These are phyloP conservation scores for Eupithecia subumbrata DNA, from an alignment of 2,888 invertebrate species.

Conservation along the genomic window DNA sequence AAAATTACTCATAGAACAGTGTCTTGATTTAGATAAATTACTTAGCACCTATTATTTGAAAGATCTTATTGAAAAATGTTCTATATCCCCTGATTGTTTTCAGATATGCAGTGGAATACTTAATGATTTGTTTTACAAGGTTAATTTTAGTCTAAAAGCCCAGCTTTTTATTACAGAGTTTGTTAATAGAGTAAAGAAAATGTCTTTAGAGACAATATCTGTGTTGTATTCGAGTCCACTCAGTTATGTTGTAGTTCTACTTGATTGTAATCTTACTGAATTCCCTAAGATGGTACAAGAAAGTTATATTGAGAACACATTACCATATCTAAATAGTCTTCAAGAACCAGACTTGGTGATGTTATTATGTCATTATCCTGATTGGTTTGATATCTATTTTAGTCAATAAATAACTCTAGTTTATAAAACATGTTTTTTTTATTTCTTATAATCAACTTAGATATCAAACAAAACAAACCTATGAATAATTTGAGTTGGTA, in stretches of 20 bases:
- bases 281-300: constrained; percentile 48
- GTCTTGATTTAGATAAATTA: constrained; percentile 46
- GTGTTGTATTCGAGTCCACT: constrained; percentile 63
- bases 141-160: constrained; percentile 59
- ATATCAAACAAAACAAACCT: neutral
- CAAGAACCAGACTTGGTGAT: constrained; percentile 65
- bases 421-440: constrained; percentile 17
- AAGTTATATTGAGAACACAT: constrained; percentile 52
- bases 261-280: constrained; percentile 61
- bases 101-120: constrained; percentile 67
- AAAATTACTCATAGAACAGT: constrained; percentile 48
- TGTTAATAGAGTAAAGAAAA: constrained; percentile 55
- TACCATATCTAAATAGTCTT: constrained; percentile 55
- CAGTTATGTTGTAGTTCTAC: constrained; percentile 56
- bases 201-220: constrained; percentile 47
- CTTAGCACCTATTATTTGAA: constrained; percentile 48
- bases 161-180: constrained; percentile 59
- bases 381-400: constrained; percentile 72
- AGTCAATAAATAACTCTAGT: constrained; percentile 22
- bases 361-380: constrained; percentile 71
- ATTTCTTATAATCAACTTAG: neutral
- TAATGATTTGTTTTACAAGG: constrained; percentile 63
- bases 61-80: constrained; percentile 57
- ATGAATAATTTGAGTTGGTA: neutral
- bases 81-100: constrained; percentile 65